Evolutionary conservation across 1,140 invertebrate genomes (phyloP).

Genomic region (Ostrea denselamellosa): DNA sequence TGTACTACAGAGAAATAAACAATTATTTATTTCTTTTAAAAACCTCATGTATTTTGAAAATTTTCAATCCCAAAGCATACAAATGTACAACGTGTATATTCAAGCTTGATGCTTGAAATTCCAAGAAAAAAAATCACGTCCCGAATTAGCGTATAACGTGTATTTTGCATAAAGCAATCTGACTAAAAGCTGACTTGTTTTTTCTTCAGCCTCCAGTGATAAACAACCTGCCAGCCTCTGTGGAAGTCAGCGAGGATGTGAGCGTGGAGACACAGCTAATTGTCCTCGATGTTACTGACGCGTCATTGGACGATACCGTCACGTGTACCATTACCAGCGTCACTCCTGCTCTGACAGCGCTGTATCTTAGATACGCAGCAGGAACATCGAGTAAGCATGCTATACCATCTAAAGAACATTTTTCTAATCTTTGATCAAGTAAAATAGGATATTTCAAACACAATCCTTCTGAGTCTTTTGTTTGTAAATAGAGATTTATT

Average conservation of each 20-base stretch:
- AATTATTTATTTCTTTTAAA: too few relatives aligned
- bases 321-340: conserved; percentile 25
- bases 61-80: too few relatives aligned
- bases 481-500: not conserved
- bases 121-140: too few relatives aligned
- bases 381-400: not conserved
- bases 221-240: conserved; percentile 16
- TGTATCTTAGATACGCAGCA: not conserved
- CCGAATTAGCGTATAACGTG: too few relatives aligned
- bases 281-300: conserved; percentile 14
- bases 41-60: too few relatives aligned
- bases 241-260: conserved; percentile 7
- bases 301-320: conserved; percentile 31
- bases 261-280: not conserved
- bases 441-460: too few relatives aligned
- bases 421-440: not conserved
- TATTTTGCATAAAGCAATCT: too few relatives aligned
- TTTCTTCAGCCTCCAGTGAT: conserved; percentile 19
- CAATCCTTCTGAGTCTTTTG: too few relatives aligned
- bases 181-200: not conserved
- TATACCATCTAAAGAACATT: not conserved
- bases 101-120: too few relatives aligned
- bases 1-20: too few relatives aligned
- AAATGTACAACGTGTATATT: too few relatives aligned
- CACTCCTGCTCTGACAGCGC: not conserved